Percentiles rank a stretch among this genome's conserved stretches.
phyloP scores from a whole-genome alignment of 2,888 invertebrate species.

The Serrognathus titanus region DNA sequence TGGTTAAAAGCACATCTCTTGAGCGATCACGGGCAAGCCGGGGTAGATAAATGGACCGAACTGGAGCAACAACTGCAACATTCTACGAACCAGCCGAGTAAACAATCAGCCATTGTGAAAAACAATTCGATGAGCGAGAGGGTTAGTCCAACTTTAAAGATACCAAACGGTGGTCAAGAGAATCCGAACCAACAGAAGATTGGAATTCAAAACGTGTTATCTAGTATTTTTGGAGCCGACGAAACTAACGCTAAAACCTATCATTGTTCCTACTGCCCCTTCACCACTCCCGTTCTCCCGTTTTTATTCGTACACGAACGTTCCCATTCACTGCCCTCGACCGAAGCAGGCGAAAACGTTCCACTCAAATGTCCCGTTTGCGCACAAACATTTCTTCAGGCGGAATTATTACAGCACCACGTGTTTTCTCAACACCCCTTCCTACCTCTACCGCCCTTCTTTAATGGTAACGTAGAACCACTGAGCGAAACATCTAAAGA shows the following conservation, averaged over 20 bases:
- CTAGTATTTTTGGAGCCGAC: conserved; percentile 54
- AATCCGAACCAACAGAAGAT: conserved; percentile 34
- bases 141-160: conserved; percentile 55
- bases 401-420: conserved; percentile 61
- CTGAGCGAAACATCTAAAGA: conserved; percentile 40
- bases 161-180: conserved; percentile 52
- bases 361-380: conserved; percentile 58
- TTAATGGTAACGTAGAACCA: conserved; percentile 46
- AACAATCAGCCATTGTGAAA: conserved; percentile 22
- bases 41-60: conserved; percentile 61
- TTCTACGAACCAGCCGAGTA: conserved; percentile 36
- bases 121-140: conserved; percentile 36
- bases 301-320: conserved; percentile 90
- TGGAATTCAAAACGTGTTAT: conserved; percentile 53
- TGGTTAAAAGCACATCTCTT: conserved; percentile 84
- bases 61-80: conserved; percentile 52
- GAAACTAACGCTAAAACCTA: conserved; percentile 68
- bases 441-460: conserved; percentile 43
- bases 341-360: conserved; percentile 29
- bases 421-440: conserved; percentile 59
- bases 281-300: conserved; percentile 84
- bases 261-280: conserved; percentile 86
- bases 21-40: conserved; percentile 76
- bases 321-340: conserved; percentile 57
- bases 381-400: conserved; percentile 55